Evolutionary conservation across 2,113 vertebrate genomes (phyloP).

Genomic region (Lates calcarifer): DNA sequence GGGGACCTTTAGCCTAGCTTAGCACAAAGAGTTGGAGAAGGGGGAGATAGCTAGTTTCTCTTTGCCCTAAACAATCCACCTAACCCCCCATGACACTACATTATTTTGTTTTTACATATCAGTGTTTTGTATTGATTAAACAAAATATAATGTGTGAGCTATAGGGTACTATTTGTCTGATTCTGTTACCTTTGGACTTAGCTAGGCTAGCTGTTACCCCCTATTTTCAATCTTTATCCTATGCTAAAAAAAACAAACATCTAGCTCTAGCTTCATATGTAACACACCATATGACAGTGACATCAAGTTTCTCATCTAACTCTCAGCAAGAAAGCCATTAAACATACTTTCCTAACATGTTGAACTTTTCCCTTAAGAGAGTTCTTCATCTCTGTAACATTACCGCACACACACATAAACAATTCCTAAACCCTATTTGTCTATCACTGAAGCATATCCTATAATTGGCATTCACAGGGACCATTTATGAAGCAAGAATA

Average conservation of each 20-base stretch:
- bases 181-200: not conserved
- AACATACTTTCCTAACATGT: not conserved
- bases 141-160: too few relatives aligned
- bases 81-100: too few relatives aligned
- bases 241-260: not conserved
- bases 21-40: too few relatives aligned
- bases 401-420: not conserved
- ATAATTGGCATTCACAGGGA: constrained; percentile 9
- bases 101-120: too few relatives aligned
- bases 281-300: not conserved
- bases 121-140: too few relatives aligned
- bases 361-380: not conserved
- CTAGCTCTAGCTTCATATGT: not conserved
- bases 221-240: not conserved
- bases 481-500: constrained; percentile 28
- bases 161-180: not conserved
- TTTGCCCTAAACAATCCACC: too few relatives aligned
- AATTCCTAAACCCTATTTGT: constrained; percentile 2
- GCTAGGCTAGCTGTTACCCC: not conserved
- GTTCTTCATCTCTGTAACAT: not conserved
- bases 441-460: constrained; percentile 3
- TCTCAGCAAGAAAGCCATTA: not conserved
- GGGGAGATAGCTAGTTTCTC: too few relatives aligned
- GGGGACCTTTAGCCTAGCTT: not conserved
- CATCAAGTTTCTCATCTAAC: not conserved